Conservation (phyloP, 2,888 invertebrate genomes). For the Athetis lepigone region DNA sequence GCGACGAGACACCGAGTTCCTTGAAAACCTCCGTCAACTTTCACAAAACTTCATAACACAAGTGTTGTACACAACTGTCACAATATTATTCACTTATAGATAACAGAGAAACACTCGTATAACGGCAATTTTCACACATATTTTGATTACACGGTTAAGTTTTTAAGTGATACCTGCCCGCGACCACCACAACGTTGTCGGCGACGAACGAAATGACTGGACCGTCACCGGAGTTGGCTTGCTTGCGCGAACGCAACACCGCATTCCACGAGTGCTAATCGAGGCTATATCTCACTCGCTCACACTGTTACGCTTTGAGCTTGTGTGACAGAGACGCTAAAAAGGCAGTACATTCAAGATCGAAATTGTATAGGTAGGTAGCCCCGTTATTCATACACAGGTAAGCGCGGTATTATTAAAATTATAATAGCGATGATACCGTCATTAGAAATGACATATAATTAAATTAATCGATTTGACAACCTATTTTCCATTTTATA, state of each 20-base stretch:
- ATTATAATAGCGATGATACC: slow-evolving; percentile 61
- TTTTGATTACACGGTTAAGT: slow-evolving; percentile 79
- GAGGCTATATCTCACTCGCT: slow-evolving; percentile 78
- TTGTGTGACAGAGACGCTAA: slow-evolving; percentile 65
- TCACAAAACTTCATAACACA: slow-evolving; percentile 88
- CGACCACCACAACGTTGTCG: slow-evolving; percentile 76
- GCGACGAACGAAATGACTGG: slow-evolving; percentile 85
- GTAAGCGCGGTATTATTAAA: slow-evolving; percentile 80
- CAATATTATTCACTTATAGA: slow-evolving; percentile 82
- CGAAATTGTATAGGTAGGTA: slow-evolving; percentile 77
- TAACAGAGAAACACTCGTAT: slow-evolving; percentile 79
- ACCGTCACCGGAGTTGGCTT: slow-evolving; percentile 74
- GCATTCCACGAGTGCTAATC: slow-evolving; percentile 86
- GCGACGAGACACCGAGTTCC: slow-evolving; percentile 81
- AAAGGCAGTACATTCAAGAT: slow-evolving; percentile 67
- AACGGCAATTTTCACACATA: slow-evolving; percentile 85
- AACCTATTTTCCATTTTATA: slow-evolving; percentile 17
- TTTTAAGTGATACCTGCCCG: slow-evolving; percentile 69
- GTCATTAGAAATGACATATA: slow-evolving; percentile 40
- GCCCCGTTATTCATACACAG: slow-evolving; percentile 87
- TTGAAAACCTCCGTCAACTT: slow-evolving; percentile 83
- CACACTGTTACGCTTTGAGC: slow-evolving; percentile 50
- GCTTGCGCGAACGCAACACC: slow-evolving; percentile 86
- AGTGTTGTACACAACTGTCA: slow-evolving; percentile 79
- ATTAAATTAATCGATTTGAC: slow-evolving; percentile 12